Conservation (phyloP, 1,140 invertebrate species). For the Eumaeus atala region DNA sequence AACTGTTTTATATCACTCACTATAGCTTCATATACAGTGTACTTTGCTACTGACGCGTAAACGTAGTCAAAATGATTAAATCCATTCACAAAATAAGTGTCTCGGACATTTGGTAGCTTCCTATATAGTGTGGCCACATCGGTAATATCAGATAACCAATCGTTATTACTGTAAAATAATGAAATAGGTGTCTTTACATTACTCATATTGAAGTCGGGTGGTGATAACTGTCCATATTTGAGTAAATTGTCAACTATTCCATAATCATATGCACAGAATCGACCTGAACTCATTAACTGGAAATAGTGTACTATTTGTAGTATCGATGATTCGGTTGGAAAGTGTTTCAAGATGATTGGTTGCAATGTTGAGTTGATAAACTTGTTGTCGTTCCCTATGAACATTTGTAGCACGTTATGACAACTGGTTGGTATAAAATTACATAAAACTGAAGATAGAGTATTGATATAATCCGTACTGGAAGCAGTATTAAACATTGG, state of each 20-base stretch:
- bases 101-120: constrained; percentile 62
- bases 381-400: constrained; percentile 71
- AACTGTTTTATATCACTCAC: constrained; percentile 50
- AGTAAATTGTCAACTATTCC: constrained; percentile 61
- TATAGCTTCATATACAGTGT: constrained; percentile 72
- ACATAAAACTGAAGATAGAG: constrained; percentile 67
- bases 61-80: constrained; percentile 85
- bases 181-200: constrained; percentile 78
- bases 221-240: constrained; percentile 64
- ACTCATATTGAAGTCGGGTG: constrained; percentile 78
- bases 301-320: constrained; percentile 85
- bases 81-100: constrained; percentile 62
- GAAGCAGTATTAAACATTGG: constrained; percentile 70
- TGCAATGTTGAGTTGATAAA: constrained; percentile 74
- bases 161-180: constrained; percentile 80
- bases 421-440: constrained; percentile 68
- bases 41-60: constrained; percentile 76
- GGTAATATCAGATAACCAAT: constrained; percentile 75
- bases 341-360: constrained; percentile 83
- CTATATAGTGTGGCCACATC: constrained; percentile 76
- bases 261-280: constrained; percentile 68
- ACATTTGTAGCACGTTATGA: constrained; percentile 73
- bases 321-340: constrained; percentile 85
- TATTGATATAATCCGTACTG: constrained; percentile 63
- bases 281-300: constrained; percentile 74